Conservation (phyloP, 2,888 invertebrate species). For the Andrena haemorrhoa region DNA sequence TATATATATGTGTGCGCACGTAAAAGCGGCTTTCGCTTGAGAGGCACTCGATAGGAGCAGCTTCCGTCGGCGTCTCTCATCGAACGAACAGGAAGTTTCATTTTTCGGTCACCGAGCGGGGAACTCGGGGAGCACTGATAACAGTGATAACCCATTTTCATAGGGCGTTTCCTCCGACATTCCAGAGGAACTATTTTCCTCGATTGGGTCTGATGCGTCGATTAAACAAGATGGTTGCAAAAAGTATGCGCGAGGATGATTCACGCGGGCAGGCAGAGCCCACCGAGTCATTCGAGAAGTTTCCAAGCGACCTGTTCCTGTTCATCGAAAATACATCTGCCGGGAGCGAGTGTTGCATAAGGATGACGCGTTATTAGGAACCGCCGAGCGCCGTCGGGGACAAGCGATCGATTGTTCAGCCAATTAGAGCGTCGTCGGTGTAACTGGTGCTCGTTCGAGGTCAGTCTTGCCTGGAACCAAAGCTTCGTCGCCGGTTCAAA, state of each 20-base stretch:
- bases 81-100: conserved; percentile 1
- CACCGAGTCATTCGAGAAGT: not conserved
- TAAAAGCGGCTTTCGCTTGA: not conserved
- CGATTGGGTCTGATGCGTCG: not conserved
- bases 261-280: not conserved
- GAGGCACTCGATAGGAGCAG: not conserved
- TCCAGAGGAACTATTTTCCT: not conserved
- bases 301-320: not conserved
- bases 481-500: not conserved
- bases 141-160: no score
- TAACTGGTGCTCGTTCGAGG: conserved; percentile 52
- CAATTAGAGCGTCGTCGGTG: conserved; percentile 54
- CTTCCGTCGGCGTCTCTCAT: not conserved
- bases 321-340: not conserved
- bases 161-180: not conserved
- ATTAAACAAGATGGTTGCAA: not conserved
- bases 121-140: not conserved
- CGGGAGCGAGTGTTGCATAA: conserved; percentile 24
- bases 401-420: conserved; percentile 71
- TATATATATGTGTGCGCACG: no score
- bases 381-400: conserved; percentile 41
- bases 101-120: not conserved
- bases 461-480: conserved; percentile 63
- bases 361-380: conserved; percentile 33
- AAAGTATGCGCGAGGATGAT: not conserved